Base-by-base conservation (phyloP, 1,140 invertebrate species). In the Probaryconus sp. region DNA sequence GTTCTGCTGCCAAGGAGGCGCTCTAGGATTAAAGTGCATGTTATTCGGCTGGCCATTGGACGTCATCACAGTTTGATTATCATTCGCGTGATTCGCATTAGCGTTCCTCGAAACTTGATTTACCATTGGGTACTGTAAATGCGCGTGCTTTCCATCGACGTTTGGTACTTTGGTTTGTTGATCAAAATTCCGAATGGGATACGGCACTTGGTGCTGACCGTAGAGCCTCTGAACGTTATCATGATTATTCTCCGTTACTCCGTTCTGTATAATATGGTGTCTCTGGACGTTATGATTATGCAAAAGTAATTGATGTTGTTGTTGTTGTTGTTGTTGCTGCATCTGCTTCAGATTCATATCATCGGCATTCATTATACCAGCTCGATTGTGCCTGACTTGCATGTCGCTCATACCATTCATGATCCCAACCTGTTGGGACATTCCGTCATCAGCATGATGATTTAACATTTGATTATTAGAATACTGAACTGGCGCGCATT, bases 1-100 rank as follows among this genome's bases (percentile, higher is more conserved):
- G 76, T 85, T 88, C 24, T 92, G 89, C 70, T 91, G 90, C 91
- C 91, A 92, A 2, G 90, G 90, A n/a, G 90, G 90, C 14, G 89
- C 88, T 81, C 90, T 89, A 4, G 72, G 87, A 83, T 83, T 87
- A 53, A 85, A 87, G 40, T 85, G 80, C 51, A 83, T 47, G 43
- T 58, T 79, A 43, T 77, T 68, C 17, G 73, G 2, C 42, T 69
- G 55, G 33, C 38, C 24, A 42, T 61, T 67, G 21, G 72, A 5
- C 4, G 40, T 6, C 43, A 79, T 79, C 33, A 70, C 68, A 33
- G 78, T n/a, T 20, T 83, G 82, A 64, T 76, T 79, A 42, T 84
- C 83, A 18, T 76, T 78, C 7, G 60, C 37, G n/a, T 81, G 79
- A 73, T 78, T 83, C 31, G 51, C 55, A 51, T 48, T 75, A 31